Evolutionary conservation across 2,797 vertebrate genomes (phyloP), one percentile per base, ranked within the genome.

Genomic region (Prionace glauca): DNA sequence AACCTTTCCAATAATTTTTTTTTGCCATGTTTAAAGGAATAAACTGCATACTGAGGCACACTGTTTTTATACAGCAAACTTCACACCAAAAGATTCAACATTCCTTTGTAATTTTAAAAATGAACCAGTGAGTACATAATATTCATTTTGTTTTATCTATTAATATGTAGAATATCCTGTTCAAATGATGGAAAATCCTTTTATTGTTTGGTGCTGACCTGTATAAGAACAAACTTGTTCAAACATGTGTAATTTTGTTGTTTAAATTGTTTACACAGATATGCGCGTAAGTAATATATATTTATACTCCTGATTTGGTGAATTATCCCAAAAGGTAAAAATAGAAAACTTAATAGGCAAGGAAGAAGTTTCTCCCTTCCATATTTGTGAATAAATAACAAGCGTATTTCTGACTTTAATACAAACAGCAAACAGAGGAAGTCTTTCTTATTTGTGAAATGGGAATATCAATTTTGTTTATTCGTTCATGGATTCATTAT

Each of bases 1-100:
- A 98, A 98, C 98, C 98, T 98, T 97, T 92, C 97, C 98, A 98
- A 98, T 98, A 97, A 98, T 98, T 98, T 98, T 72, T 98, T 98
- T 97, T 98, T 98, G 98, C 98, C 98, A 98, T 97, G 98, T 98
- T 98, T 97, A 98, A 98, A 98, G 97, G 97, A 98, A 97, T 98
- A 98, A 98, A 98, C 98, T 98, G 98, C 98, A 98, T 98, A 98
- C 97, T 98, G 98, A 98, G 98, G 98, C 98, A 98, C 97, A 98
- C 98, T 98, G 98, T 98, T 98, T 98, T 98, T 98, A 98, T 98
- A 98, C 98, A 98, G 98, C 98, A 98, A 95, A 50, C 97, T 97
- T 98, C 98, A 98, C 98, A 98, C 98, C 98, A 98, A 97, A 97
- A 98, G 97, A 98, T 98, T 97, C 10, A 77, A 77, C 24, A 45